Evolutionary conservation across 2,797 vertebrate species (phyloP).

Genomic region (Neosilurus hyrtlii): DNA sequence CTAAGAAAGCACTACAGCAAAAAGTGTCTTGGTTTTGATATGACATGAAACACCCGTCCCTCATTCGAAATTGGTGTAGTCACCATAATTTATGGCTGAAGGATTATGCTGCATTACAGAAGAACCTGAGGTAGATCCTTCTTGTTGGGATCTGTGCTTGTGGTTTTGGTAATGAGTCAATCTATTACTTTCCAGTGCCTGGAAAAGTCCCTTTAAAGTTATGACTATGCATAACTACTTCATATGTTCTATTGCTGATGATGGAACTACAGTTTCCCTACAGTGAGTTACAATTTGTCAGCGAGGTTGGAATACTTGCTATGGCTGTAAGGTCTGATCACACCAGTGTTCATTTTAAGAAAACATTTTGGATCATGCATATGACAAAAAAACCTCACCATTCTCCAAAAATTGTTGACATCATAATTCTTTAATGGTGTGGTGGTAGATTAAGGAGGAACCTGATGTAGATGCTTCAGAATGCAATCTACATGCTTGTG

Average conservation of each 20-base stretch:
- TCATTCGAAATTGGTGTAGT: not conserved
- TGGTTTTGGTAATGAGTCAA: not conserved
- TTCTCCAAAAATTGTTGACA: constrained; percentile 4
- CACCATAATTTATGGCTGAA: not conserved
- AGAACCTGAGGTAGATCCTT: not conserved
- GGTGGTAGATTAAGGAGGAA: not conserved
- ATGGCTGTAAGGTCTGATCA: not conserved
- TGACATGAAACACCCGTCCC: not conserved
- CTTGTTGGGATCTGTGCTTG: not conserved
- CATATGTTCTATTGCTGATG: not conserved
- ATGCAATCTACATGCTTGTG: constrained; percentile 20
- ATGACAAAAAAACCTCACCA: not conserved
- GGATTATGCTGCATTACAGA: not conserved
- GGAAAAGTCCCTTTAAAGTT: not conserved
- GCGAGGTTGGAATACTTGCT: not conserved
- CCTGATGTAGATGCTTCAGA: constrained; percentile 3
- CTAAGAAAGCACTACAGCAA: not conserved
- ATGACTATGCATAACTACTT: not conserved
- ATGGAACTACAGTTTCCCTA: not conserved
- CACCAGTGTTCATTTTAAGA: not conserved
- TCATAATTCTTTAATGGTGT: not conserved
- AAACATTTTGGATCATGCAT: not conserved
- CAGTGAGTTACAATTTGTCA: not conserved
- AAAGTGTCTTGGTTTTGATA: not conserved
- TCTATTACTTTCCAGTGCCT: not conserved